These are phyloP conservation scores for Magallana angulata DNA, from an alignment of 1,140 invertebrate genomes.

Conservation along the genomic window DNA sequence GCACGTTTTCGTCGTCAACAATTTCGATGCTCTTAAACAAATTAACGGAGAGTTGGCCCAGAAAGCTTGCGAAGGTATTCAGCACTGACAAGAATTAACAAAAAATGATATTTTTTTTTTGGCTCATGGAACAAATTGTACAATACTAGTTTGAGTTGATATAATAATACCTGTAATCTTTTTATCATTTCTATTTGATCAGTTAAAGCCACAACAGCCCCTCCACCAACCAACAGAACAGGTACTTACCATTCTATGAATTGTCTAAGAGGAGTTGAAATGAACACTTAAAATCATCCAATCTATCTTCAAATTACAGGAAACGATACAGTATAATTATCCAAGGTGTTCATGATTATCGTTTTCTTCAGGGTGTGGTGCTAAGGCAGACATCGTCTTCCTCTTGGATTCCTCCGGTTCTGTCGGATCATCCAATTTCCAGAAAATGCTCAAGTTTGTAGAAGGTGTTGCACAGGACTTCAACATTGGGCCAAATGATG, in stretches of 20 bases:
- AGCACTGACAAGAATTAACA: too few species aligned
- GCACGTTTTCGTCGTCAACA: constrained; percentile 71
- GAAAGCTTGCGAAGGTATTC: constrained; percentile 68
- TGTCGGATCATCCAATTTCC: constrained; percentile 66
- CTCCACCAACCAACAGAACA: constrained; percentile 39
- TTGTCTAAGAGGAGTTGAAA: too few species aligned
- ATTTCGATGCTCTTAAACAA: constrained; percentile 70
- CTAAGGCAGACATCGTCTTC: constrained; percentile 70
- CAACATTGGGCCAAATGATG: constrained; percentile 64
- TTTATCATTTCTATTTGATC: background rate
- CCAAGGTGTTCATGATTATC: background rate
- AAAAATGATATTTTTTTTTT: too few species aligned
- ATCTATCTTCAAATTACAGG: background rate
- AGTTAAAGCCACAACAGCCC: constrained; percentile 50
- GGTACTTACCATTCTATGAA: background rate
- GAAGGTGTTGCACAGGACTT: constrained; percentile 61
- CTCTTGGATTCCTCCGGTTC: constrained; percentile 69
- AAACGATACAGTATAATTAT: background rate
- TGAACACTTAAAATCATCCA: too few species aligned
- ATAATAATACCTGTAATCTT: too few species aligned
- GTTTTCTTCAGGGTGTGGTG: constrained; percentile 64
- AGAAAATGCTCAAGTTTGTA: constrained; percentile 68
- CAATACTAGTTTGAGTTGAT: too few species aligned
- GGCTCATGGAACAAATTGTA: too few species aligned
- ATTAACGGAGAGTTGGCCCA: constrained; percentile 67